These are phyloP conservation scores for Pimephales promelas DNA, from an alignment of 2,113 vertebrate species.

Conservation along the genomic window DNA sequence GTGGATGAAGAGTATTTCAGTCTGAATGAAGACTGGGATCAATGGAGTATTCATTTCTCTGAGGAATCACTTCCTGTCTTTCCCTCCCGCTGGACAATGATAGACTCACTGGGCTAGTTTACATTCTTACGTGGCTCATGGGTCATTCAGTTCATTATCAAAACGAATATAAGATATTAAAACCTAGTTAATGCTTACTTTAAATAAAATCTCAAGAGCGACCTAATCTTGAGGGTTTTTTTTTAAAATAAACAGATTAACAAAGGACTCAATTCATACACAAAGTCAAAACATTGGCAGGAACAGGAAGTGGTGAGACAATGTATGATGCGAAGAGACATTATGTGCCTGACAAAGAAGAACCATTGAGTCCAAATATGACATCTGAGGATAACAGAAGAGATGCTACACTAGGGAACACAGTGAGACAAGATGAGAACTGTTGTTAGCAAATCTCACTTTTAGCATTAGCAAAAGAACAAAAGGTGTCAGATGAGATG, in stretches of 20 bases:
- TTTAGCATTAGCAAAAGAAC: neutral
- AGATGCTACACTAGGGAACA: neutral
- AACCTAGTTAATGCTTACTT: neutral
- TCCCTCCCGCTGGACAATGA: slow-evolving; percentile 1
- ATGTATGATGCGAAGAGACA: neutral
- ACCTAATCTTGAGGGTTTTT: neutral
- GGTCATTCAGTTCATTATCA: slow-evolving; percentile 49
- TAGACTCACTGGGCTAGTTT: slow-evolving; percentile 29
- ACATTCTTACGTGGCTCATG: slow-evolving; percentile 10
- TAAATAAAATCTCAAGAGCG: too few relatives aligned
- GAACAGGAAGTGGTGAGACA: neutral
- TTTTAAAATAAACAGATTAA: neutral
- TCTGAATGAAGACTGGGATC: slow-evolving; percentile 24
- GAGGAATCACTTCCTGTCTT: slow-evolving; percentile 28
- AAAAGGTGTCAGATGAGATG: neutral
- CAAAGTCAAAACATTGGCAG: neutral
- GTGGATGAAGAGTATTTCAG: slow-evolving; percentile 5
- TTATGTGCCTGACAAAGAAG: neutral
- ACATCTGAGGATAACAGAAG: neutral
- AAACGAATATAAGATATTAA: slow-evolving; percentile 41
- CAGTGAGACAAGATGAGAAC: neutral
- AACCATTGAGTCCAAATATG: slow-evolving; percentile 4
- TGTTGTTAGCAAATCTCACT: neutral
- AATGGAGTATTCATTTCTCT: slow-evolving; percentile 26
- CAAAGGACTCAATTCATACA: neutral